phyloP scores from a whole-genome alignment of 2,888 invertebrate species.

The Drosophila affinis region DNA sequence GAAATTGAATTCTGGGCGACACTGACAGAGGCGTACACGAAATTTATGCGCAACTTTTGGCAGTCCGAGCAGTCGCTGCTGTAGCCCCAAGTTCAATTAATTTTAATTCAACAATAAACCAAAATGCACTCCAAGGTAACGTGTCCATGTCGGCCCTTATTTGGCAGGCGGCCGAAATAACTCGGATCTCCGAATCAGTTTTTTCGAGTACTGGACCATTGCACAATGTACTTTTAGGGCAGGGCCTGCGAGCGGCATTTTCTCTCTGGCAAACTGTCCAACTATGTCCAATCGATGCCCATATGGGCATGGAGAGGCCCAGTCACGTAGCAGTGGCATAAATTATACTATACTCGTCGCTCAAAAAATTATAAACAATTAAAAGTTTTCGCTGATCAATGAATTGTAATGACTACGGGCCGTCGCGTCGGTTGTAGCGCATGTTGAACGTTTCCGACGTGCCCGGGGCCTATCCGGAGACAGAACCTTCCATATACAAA shows the following conservation, averaged over 20 bases:
- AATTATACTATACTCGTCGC: slow-evolving; percentile 34
- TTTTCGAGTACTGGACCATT: slow-evolving; percentile 3
- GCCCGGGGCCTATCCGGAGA: slow-evolving; percentile 15
- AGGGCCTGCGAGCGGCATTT: slow-evolving; percentile 40
- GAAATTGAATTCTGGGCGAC: slow-evolving; percentile 60
- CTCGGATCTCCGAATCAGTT: slow-evolving; percentile 28
- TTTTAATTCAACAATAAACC: slow-evolving; percentile 67
- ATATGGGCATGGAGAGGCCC: slow-evolving; percentile 35
- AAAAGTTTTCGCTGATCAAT: slow-evolving; percentile 40
- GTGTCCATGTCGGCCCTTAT: slow-evolving; percentile 65
- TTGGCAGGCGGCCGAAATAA: slow-evolving; percentile 48
- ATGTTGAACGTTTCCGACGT: slow-evolving; percentile 61
- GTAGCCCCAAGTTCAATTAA: slow-evolving; percentile 64
- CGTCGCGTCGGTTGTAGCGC: slow-evolving; percentile 12
- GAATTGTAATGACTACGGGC: slow-evolving; percentile 48
- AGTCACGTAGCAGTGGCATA: slow-evolving; percentile 34
- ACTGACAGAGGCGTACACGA: slow-evolving; percentile 49
- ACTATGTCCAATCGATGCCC: slow-evolving; percentile 25
- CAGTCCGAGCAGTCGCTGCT: slow-evolving; percentile 20
- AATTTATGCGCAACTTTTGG: slow-evolving; percentile 63
- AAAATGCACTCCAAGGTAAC: slow-evolving; percentile 60
- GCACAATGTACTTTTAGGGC: slow-evolving; percentile 69
- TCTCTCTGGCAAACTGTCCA: slow-evolving; percentile 17
- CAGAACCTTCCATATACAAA: slow-evolving; percentile 12
- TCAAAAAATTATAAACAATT: slow-evolving; percentile 43